Percentiles rank a stretch among this genome's conserved stretches.
Conservation (phyloP, 2,888 invertebrate genomes). For the Tuberolachnus salignus region DNA sequence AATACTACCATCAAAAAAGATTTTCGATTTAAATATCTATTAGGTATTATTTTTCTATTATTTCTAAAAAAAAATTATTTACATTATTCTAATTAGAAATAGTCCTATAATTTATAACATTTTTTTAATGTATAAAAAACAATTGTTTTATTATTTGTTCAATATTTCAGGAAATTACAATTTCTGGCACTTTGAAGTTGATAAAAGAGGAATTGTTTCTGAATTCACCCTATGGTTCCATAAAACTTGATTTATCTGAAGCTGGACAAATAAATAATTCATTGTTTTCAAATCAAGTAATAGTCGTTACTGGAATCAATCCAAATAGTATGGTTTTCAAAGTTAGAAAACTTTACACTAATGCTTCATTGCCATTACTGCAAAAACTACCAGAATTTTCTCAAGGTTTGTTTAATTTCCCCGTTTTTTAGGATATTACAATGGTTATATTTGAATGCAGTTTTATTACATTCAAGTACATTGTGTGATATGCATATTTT, state of each 20-base stretch:
- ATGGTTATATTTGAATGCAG: too few species aligned
- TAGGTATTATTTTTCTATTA: too few species aligned
- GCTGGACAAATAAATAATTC: background rate
- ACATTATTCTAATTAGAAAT: too few species aligned
- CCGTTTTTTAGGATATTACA: too few species aligned
- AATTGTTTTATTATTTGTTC: background rate
- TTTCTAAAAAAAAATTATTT: too few species aligned
- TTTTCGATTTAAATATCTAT: too few species aligned
- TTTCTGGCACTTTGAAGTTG: slow-evolving; percentile 39
- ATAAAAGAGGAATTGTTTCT: slow-evolving; percentile 43
- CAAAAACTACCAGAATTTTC: slow-evolving; percentile 19
- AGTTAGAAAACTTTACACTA: slow-evolving; percentile 15
- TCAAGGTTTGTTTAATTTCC: slow-evolving; percentile 4
- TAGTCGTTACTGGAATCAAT: slow-evolving; percentile 34
- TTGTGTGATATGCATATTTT: background rate
- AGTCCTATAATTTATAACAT: too few species aligned
- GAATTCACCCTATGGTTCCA: background rate
- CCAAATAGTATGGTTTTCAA: slow-evolving; percentile 32
- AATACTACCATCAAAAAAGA: too few species aligned
- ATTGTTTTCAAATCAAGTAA: slow-evolving; percentile 35
- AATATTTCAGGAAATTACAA: slow-evolving; percentile 45
- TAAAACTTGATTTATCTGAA: slow-evolving; percentile 40
- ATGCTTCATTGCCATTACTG: slow-evolving; percentile 19
- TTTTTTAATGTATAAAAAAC: background rate
- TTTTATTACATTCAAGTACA: background rate